Base-by-base conservation (phyloP, 2,888 invertebrate species). In the Limnephilus marmoratus region DNA sequence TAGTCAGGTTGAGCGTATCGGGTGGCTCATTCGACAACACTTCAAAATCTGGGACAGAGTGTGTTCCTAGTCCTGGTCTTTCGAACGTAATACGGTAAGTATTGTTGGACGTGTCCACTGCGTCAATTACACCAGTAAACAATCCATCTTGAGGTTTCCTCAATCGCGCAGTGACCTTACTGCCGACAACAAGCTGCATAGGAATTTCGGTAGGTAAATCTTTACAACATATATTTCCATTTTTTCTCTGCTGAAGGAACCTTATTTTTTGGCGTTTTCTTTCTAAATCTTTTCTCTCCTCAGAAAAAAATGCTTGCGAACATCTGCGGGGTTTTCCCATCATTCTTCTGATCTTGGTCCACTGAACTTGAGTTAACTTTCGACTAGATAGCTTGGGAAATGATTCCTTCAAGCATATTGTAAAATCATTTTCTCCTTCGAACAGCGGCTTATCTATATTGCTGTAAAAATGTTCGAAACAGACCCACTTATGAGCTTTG, bases 391-490 rank as follows among this genome's bases (percentile, higher is more conserved):
- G 95, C 94, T 98, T 98, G 0, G 99, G 99, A 96, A 99, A 99
- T 12, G 98, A 98, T 95, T 99, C 99, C 94, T 97, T 97, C 81
- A 99, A 96, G 95, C 99, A 99, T 94, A 98, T 98, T 95, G 98
- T 98, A 95, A 99, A 99, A 96, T 99, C 99, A 96, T 99, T 99
- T 94, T 99, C 99, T 81, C 98, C 99, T 94, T 98, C 97, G 95
- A 99, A 99, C 81, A 99, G 96, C 80, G 98, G 98, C 95, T 98
- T 98, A 95, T 99, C 99, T 94, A 99, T 98, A 94, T 99, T 99
- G 94, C 99, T 99, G 95, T 99, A 99, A 96, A 99, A 99, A 98
- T 99, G 99, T 95, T 99, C 99, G 95, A 99, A 99, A 95, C 99
- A 99, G 13, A 99, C 99, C 99, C 99, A 99, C 95, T 99, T 99